Evolutionary conservation across 2,888 invertebrate species (phyloP).

Genomic region (Lampropteryx suffumata): DNA sequence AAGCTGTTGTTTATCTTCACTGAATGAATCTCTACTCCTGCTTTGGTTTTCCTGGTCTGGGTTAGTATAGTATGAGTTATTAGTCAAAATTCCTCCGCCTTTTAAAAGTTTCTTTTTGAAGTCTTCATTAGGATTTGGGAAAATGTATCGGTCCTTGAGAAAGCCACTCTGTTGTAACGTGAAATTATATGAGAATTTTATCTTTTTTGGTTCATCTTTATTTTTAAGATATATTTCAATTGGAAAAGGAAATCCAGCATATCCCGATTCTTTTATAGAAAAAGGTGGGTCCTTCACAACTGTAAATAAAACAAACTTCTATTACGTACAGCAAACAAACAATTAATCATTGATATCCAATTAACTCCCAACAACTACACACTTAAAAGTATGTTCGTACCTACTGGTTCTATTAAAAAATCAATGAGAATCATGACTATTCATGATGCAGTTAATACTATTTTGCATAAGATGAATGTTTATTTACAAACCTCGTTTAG

Average conservation of each 20-base stretch:
- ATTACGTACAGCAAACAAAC: too few species aligned
- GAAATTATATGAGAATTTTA: constrained; percentile 93
- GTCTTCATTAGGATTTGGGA: constrained; percentile 93
- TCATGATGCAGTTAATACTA: too few species aligned
- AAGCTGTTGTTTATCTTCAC: constrained; percentile 83
- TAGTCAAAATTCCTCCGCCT: constrained; percentile 88
- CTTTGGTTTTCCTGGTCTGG: constrained; percentile 82
- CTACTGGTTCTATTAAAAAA: too few species aligned
- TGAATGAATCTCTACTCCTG: constrained; percentile 81
- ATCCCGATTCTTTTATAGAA: constrained; percentile 95
- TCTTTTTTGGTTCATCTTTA: constrained; percentile 94
- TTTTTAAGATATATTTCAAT: constrained; percentile 95
- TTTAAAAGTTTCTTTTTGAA: constrained; percentile 93
- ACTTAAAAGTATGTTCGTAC: too few species aligned
- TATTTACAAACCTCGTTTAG: constrained; percentile 89
- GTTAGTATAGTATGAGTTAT: constrained; percentile 73
- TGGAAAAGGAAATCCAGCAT: constrained; percentile 95
- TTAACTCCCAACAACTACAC: too few species aligned
- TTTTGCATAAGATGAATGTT: neutral
- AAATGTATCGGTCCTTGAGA: constrained; percentile 92
- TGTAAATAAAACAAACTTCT: constrained; percentile 67
- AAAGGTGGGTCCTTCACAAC: constrained; percentile 96
- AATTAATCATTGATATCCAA: too few species aligned
- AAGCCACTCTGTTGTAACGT: constrained; percentile 89
- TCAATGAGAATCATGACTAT: too few species aligned